Evolutionary conservation across 2,113 vertebrate genomes (phyloP).

Genomic region (Lathamus discolor): DNA sequence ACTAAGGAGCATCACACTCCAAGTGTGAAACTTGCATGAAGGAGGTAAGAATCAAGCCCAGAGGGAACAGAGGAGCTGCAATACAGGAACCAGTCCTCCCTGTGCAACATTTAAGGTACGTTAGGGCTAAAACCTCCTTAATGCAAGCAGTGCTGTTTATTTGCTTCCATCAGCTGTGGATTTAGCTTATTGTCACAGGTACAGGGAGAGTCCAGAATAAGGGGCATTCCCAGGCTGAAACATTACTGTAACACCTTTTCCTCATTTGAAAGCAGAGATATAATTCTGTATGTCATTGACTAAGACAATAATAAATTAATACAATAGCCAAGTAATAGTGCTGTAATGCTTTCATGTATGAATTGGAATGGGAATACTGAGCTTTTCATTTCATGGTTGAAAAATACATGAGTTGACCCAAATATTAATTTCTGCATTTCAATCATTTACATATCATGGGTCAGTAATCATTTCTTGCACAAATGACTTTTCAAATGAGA

Average conservation of each 20-base stretch:
- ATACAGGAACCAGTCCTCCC: not conserved
- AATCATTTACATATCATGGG: constrained; percentile 78
- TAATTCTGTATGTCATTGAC: constrained; percentile 58
- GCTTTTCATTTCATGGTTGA: constrained; percentile 82
- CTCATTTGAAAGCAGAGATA: not conserved
- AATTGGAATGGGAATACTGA: constrained; percentile 74
- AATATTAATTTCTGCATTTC: constrained; percentile 79
- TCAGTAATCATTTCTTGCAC: constrained; percentile 78
- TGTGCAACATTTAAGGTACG: not conserved
- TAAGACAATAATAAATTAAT: constrained; percentile 75
- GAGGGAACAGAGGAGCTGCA: not conserved
- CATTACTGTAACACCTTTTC: not conserved
- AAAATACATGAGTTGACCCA: constrained; percentile 80
- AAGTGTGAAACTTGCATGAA: not conserved
- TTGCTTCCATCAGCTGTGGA: not conserved
- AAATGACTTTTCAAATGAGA: constrained; percentile 78
- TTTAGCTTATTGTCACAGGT: not conserved
- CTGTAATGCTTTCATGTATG: constrained; percentile 70
- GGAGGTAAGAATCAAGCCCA: not conserved
- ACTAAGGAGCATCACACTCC: not conserved
- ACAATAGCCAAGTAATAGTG: constrained; percentile 67
- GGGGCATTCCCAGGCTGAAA: not conserved
- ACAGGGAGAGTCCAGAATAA: not conserved
- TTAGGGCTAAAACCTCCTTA: not conserved
- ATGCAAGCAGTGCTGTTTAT: not conserved